Evolutionary conservation across 2,888 invertebrate species (phyloP).

Genomic region (Petrolisthes manimaculis): DNA sequence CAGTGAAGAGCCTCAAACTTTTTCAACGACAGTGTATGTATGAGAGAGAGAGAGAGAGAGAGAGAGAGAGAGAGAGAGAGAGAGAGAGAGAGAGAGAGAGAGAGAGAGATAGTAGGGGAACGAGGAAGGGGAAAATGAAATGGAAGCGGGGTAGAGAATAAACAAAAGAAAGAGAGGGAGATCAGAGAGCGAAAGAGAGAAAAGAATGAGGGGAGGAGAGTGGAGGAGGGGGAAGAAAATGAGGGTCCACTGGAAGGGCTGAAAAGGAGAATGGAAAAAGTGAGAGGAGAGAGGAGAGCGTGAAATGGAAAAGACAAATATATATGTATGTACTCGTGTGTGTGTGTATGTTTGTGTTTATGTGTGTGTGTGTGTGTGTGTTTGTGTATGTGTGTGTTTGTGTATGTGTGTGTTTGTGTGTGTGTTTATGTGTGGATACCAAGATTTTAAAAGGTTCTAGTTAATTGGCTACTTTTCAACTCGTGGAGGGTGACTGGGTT

Average conservation of each 20-base stretch:
- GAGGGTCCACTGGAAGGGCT: neutral
- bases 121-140: neutral
- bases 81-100: constrained; percentile 16
- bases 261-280: constrained; percentile 8
- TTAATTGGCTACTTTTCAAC: neutral
- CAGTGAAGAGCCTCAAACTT: neutral
- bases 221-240: neutral
- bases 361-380: neutral
- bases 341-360: too few species aligned
- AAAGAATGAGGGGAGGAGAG: neutral
- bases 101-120: neutral
- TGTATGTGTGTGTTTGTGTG: too few species aligned
- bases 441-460: neutral
- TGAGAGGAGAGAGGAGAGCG: constrained; percentile 5
- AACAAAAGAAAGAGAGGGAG: neutral
- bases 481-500: neutral
- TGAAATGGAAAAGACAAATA: neutral
- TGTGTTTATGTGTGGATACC: too few species aligned
- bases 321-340: neutral
- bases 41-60: constrained; percentile 12
- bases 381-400: too few species aligned
- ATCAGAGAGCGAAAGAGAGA: neutral
- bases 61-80: neutral
- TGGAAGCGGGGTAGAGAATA: neutral
- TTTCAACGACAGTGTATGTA: neutral